Evolutionary conservation across 2,888 invertebrate species (phyloP), one percentile per base, ranked within the genome.

Genomic region (Cosmia trapezina): DNA sequence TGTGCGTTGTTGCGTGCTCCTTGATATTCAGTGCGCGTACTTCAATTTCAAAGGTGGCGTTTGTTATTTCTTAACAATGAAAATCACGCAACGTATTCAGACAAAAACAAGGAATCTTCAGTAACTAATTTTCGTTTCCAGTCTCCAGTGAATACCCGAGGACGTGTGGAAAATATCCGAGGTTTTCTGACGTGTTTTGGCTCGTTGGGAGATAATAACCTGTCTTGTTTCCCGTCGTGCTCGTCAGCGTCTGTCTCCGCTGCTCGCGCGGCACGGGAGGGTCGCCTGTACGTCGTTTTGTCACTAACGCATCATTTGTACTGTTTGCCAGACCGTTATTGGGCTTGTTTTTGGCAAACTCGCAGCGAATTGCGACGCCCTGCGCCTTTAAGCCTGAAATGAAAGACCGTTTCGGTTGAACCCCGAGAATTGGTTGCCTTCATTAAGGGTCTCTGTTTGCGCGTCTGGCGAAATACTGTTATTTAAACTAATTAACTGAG

Each of bases 81-180:
- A 95, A 96, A 96, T 95, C 95, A 94, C 94, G 93, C 93, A 91
- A 92, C 91, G 90, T 93, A 93, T 93, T 94, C 93, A 92, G 89
- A 92, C 80, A 88, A 89, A 94, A 95, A 95, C 94, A 95, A 94
- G 93, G 91, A 94, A 93, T 93, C 92, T 93, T 91, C 94, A 93
- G 94, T 95, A 96, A 96, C 96, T 96, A 96, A 96, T 96, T 96
- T 96, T 96, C 95, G 94, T 91, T 94, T 90, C 90, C 87, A 92
- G 93, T 95, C 96, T 96, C 96, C 84, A 86, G 96, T 91, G 96
- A 92, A 95, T 95, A 94, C 91, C 91, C 91, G 93, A 89, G 94
- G 91, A 96, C 96, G 96, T 95, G 96, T 95, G 93, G 94, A 95
- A 95, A 96, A 96, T 96, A 95, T 94, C 91, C 89, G 93, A 93